phyloP scores from a whole-genome alignment of 2,113 vertebrate genomes.

The Spermophilus dauricus region DNA sequence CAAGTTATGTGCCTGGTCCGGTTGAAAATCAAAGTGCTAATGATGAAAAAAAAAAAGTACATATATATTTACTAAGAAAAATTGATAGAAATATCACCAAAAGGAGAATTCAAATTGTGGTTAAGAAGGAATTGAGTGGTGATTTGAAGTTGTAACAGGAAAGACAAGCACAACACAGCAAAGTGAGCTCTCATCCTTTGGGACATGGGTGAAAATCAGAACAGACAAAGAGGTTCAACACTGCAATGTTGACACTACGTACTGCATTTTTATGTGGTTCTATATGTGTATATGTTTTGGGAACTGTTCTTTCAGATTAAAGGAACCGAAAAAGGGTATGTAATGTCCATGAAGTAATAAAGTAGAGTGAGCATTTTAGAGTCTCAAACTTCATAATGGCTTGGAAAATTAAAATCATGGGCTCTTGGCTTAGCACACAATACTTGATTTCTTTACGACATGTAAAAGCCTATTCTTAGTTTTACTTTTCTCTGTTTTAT shows the following conservation, averaged over 20 bases:
- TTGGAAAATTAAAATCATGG: not conserved
- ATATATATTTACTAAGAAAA: not conserved
- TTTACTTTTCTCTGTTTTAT: not conserved
- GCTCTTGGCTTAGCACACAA: not conserved
- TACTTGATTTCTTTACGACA: slow-evolving; percentile 33
- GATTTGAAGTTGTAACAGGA: not conserved
- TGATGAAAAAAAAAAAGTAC: not conserved
- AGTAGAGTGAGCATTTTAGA: not conserved
- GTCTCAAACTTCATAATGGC: not conserved
- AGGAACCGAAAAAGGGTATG: not conserved
- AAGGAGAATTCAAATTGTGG: not conserved
- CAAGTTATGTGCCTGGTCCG: not conserved
- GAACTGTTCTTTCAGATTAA: not conserved
- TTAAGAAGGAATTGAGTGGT: not conserved
- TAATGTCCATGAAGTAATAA: not conserved
- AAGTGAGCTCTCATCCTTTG: not conserved
- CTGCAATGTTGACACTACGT: not conserved
- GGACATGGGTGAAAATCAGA: not conserved
- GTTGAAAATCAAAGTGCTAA: not conserved
- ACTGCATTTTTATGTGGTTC: slow-evolving; percentile 1
- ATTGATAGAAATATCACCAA: not conserved
- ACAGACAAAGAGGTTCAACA: not conserved
- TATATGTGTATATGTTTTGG: not conserved
- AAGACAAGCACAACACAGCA: not conserved
- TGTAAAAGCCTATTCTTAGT: not conserved